Base-by-base conservation (phyloP, 2,113 vertebrate genomes). In the Catharus minimus region DNA sequence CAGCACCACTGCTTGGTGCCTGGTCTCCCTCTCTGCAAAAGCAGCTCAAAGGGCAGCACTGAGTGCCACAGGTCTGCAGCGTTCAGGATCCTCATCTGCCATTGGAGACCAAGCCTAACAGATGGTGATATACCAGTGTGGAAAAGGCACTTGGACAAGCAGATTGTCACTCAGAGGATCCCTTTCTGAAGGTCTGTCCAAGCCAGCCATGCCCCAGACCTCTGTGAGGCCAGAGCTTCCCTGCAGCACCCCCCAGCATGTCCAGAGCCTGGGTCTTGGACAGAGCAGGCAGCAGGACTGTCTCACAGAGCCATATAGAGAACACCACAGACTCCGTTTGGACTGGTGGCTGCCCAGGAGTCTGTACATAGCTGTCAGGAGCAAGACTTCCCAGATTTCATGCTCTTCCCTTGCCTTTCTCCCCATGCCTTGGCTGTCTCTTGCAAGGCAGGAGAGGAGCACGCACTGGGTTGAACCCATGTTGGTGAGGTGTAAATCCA, bases 261-360 rank as follows among this genome's bases (percentile, higher is more conserved):
- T 44, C 30, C 68, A n/a, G 47, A 82, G 58, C 15, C 53, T 41
- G 22, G 8, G 36, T 68, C 28, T 66, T 4, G 1, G 49, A 46
- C n/a, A 87, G 27, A 56, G 3, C 23, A 67, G 53, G 49, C 10
- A 38, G 21, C 57, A 80, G 30, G 21, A 53, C 47, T 38, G 15
- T 28, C 38, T 82, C 12, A 0, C n/a, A 75, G 62, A 72, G 36
- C 14, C 2, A 4, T 22, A 33, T 4, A 3, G 78, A 62, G 38
- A 39, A 2, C 57, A 71, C 33, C 7, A 4, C 1, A 13, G n/a
- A 23, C 30, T 55, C 52, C 0, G 0, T 39, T 28, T 20, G 41
- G 43, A 53, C 80, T 82, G 5, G 2, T 62, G 53, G 38, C 39
- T 82, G n/a, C 38, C 64, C 77, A 43, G 55, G 24, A n/a, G 21